phyloP scores from a whole-genome alignment of 2,888 invertebrate genomes.

The Lycia hirtaria region DNA sequence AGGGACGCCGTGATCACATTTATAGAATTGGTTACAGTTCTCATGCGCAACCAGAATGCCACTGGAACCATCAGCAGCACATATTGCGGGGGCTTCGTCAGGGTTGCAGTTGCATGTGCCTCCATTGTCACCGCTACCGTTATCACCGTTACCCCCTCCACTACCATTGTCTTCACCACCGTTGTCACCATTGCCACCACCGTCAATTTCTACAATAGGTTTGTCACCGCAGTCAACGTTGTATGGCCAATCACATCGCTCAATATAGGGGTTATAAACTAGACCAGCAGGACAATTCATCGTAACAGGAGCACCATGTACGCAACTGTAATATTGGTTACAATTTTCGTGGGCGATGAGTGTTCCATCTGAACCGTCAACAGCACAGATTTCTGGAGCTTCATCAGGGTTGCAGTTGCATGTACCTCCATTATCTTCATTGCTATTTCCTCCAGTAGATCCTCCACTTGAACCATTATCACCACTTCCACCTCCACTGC shows the following conservation, averaged over 20 bases:
- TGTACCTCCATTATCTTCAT: conserved; percentile 23
- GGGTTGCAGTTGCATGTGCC: conserved; percentile 39
- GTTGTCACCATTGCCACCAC: conserved; percentile 23
- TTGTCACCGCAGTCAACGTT: conserved; percentile 56
- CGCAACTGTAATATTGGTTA: conserved; percentile 50
- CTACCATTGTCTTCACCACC: conserved; percentile 13
- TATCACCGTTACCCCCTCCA: conserved; percentile 15
- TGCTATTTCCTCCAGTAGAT: conserved; percentile 13
- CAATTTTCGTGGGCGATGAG: conserved; percentile 50
- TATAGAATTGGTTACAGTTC: conserved; percentile 54
- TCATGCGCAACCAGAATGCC: conserved; percentile 53
- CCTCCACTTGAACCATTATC: conserved; percentile 17
- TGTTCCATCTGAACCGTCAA: conserved; percentile 45
- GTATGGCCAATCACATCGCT: conserved; percentile 56
- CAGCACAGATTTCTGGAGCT: conserved; percentile 45
- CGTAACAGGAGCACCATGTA: conserved; percentile 46
- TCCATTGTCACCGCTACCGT: neutral
- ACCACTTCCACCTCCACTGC: conserved; percentile 15
- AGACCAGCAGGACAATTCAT: conserved; percentile 45
- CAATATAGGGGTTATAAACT: conserved; percentile 49
- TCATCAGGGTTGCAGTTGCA: conserved; percentile 43
- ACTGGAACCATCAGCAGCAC: conserved; percentile 45
- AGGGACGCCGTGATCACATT: conserved; percentile 34
- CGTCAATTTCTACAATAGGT: conserved; percentile 40
- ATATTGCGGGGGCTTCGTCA: conserved; percentile 45